Evolutionary conservation across 2,797 vertebrate genomes (phyloP).

Genomic region (Morelia viridis): DNA sequence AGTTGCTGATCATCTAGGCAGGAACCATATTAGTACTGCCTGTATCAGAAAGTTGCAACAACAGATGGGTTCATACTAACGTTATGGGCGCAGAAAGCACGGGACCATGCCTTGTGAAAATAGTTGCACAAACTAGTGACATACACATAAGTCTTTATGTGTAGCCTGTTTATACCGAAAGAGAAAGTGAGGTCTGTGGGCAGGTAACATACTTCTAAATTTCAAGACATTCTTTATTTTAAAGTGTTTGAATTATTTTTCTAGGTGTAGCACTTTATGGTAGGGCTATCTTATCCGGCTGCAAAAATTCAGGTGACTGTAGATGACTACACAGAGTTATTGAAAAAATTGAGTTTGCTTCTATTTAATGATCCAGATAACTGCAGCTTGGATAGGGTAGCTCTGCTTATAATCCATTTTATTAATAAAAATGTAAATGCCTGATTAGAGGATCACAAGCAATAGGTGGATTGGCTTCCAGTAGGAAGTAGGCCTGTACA

Average conservation of each 20-base stretch:
- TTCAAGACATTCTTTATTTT: neutral
- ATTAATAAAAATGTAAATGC: neutral
- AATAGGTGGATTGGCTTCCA: neutral
- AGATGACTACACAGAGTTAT: neutral
- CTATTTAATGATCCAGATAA: neutral
- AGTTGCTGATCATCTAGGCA: neutral
- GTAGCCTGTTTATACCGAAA: neutral
- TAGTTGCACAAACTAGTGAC: neutral
- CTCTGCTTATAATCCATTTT: neutral
- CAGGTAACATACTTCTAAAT: neutral
- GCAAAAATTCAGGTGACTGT: neutral
- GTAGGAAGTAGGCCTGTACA: neutral
- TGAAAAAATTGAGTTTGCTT: neutral
- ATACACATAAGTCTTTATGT: neutral
- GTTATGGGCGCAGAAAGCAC: neutral
- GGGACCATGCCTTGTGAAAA: neutral
- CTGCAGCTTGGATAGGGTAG: neutral
- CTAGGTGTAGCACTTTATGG: neutral
- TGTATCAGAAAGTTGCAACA: neutral
- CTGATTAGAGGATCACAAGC: neutral
- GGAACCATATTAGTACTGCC: neutral
- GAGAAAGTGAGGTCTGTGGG: neutral
- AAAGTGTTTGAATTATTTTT: neutral
- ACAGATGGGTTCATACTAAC: neutral
- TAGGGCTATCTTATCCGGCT: neutral